Percentiles rank a stretch among this genome's conserved stretches.
phyloP scores from a whole-genome alignment of 2,113 vertebrate genomes.

The western clawed frog (Xenopus tropicalis) region UCB_Xtro_10.0 CM004443.2:209079001-209079500 shows the following conservation, averaged over 20 bases:
- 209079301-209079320: not conserved
- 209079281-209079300: not conserved
- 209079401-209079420: constrained; percentile 42
- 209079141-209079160: too few species aligned
- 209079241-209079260: not conserved
- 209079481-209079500: constrained; percentile 44
- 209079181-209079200: too few species aligned
- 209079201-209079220: too few species aligned
- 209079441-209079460: constrained; percentile 46
- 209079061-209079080: too few species aligned
- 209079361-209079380: constrained; percentile 33
- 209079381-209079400: constrained; percentile 37
- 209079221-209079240: too few species aligned
- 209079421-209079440: constrained; percentile 43
- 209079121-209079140: too few species aligned
- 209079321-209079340: constrained; percentile 19
- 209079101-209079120: too few species aligned
- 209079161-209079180: too few species aligned
- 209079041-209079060: too few species aligned
- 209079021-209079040: too few species aligned
- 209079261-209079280: not conserved
- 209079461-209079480: constrained; percentile 44
- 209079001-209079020: too few species aligned
- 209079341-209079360: constrained; percentile 2
- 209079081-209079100: too few species aligned